Conservation (phyloP, 2,888 invertebrate species). For the Scrobipalpa costella region DNA sequence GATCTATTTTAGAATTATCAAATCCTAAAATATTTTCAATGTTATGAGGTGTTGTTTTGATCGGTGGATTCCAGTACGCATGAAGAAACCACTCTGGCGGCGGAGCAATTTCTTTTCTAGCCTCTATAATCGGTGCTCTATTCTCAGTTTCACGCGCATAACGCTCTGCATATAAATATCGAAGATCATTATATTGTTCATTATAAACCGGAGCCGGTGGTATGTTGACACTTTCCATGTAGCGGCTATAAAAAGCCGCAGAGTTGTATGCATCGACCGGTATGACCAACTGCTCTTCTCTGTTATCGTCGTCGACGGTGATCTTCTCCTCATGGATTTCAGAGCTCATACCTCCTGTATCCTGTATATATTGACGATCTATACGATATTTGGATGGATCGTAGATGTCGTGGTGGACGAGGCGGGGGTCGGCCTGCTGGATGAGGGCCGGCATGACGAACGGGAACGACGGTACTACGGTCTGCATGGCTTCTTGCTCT, state of each 20-base stretch:
- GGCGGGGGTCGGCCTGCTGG: constrained; percentile 49
- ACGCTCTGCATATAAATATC: constrained; percentile 34
- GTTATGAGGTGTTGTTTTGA: constrained; percentile 91
- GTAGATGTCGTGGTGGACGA: constrained; percentile 40
- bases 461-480: constrained; percentile 60
- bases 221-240: not conserved
- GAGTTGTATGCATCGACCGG: constrained; percentile 39
- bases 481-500: constrained; percentile 66
- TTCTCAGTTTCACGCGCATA: too few relatives aligned
- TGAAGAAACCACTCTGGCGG: constrained; percentile 93
- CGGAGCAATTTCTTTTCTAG: constrained; percentile 49
- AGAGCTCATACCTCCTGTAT: constrained; percentile 12
- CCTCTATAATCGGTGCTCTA: constrained; percentile 27
- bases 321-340: constrained; percentile 55
- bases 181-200: not conserved
- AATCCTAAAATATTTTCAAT: constrained; percentile 93
- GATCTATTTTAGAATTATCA: constrained; percentile 32
- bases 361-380: constrained; percentile 37
- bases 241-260: not conserved
- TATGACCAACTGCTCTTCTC: constrained; percentile 55
- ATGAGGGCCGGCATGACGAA: constrained; percentile 57
- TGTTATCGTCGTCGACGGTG: constrained; percentile 58
- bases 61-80: constrained; percentile 91
- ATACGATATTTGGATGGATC: constrained; percentile 37
- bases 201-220: not conserved